A percentile compares a stretch with the other conserved stretches of the same genome.
These are phyloP conservation scores for Erpornis zantholeuca DNA, from an alignment of 2,113 vertebrate genomes.

Conservation along the genomic window DNA sequence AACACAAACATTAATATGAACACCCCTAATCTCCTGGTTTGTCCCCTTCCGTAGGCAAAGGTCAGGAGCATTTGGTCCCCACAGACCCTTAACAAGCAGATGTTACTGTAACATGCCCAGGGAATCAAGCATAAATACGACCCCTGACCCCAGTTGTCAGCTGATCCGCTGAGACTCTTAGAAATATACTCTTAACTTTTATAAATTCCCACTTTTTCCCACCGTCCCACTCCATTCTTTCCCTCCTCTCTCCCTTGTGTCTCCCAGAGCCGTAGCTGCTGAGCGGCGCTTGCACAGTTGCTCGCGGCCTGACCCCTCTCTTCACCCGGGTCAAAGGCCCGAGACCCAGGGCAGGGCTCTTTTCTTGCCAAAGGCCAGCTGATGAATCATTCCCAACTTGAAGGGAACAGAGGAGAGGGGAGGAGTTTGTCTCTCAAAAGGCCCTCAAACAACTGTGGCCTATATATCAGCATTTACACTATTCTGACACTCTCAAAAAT, in stretches of 20 bases:
- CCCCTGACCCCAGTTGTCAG: constrained; percentile 91
- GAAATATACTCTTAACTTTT: constrained; percentile 94
- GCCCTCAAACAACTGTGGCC: constrained; percentile 90
- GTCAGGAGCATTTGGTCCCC: constrained; percentile 84
- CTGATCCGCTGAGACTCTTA: constrained; percentile 90
- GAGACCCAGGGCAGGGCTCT: constrained; percentile 84
- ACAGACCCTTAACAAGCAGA: constrained; percentile 88
- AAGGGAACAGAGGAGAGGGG: constrained; percentile 76
- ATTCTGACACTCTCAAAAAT: constrained; percentile 79
- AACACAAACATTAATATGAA: constrained; percentile 67
- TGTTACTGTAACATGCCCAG: constrained; percentile 96
- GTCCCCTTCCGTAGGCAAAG: constrained; percentile 67
- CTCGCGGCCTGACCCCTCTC: constrained; percentile 87
- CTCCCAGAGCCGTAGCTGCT: constrained; percentile 74
- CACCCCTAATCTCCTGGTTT: constrained; percentile 72
- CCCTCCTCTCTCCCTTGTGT: constrained; percentile 75
- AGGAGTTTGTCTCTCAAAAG: constrained; percentile 84
- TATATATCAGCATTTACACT: constrained; percentile 92
- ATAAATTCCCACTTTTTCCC: constrained; percentile 93
- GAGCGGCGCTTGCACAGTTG: constrained; percentile 84
- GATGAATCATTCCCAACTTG: constrained; percentile 89
- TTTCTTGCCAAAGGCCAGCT: constrained; percentile 95
- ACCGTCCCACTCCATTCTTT: constrained; percentile 83
- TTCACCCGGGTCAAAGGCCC: constrained; percentile 94
- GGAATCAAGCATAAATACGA: constrained; percentile 90